Conservation (phyloP, 2,113 vertebrate species). For the Xerus inauris region DNA sequence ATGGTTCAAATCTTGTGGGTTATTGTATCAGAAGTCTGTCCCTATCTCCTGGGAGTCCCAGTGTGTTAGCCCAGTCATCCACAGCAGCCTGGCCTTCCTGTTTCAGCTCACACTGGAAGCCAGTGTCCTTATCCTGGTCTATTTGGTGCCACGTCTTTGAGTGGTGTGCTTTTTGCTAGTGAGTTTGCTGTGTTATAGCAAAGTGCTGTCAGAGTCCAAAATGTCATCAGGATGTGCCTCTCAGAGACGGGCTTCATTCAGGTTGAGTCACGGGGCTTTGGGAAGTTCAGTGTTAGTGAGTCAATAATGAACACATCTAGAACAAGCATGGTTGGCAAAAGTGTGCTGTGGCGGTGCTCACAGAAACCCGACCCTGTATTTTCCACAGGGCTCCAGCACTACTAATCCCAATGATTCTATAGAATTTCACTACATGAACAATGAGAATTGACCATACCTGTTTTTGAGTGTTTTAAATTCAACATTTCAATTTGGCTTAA, state of each 20-base stretch:
- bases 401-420: not conserved
- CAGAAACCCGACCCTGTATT: not conserved
- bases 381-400: fast-evolving
- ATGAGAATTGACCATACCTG: fast-evolving
- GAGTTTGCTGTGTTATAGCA: not conserved
- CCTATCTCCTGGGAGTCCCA: not conserved
- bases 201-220: not conserved
- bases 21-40: not conserved
- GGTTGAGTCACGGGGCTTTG: not conserved
- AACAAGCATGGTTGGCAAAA: not conserved
- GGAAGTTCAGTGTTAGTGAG: not conserved
- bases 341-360: too few relatives aligned
- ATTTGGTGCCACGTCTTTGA: not conserved
- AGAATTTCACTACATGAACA: too few relatives aligned
- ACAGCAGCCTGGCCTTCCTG: not conserved
- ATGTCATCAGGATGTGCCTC: not conserved
- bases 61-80: not conserved
- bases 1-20: not conserved
- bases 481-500: not conserved
- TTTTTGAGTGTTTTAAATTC: not conserved
- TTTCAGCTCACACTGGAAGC: fast-evolving
- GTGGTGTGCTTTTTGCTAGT: not conserved
- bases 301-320: not conserved
- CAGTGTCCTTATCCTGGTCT: fast-evolving
- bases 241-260: not conserved